Conservation (phyloP, 2,797 vertebrate genomes). For the Paedocypris micromegethes region DNA sequence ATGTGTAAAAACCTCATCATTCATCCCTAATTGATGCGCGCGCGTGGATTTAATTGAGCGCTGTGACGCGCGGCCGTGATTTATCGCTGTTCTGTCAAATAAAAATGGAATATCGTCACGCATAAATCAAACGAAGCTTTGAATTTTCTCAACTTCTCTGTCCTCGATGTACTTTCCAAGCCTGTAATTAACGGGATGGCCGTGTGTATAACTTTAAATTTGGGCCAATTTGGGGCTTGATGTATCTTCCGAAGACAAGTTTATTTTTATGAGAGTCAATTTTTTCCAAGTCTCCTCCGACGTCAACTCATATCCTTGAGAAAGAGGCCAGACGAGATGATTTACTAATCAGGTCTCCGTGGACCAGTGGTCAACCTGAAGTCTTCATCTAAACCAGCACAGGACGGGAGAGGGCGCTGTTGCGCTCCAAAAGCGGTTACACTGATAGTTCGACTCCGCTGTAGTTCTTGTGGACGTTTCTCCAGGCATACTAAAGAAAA, state of each 20-base stretch:
- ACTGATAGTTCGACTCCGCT: no score
- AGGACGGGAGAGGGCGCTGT: constrained; percentile 62
- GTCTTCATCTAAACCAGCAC: constrained; percentile 19
- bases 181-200: constrained; percentile 74
- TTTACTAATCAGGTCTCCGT: constrained; percentile 63
- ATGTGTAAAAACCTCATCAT: constrained; percentile 20
- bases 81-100: constrained; percentile 28
- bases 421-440: constrained; percentile 39
- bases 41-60: constrained; percentile 34
- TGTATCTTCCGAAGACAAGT: constrained; percentile 79
- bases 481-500: no score
- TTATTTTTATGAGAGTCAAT: constrained; percentile 78
- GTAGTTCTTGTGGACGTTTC: no score
- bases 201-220: constrained; percentile 75
- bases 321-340: constrained; percentile 67
- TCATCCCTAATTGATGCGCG: constrained; percentile 10
- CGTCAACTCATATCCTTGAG: constrained; percentile 72
- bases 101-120: constrained; percentile 44
- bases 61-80: constrained; percentile 21
- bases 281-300: constrained; percentile 77
- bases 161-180: constrained; percentile 71
- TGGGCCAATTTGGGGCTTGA: constrained; percentile 74
- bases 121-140: constrained; percentile 44
- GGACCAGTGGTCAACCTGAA: constrained; percentile 43
- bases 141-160: constrained; percentile 51